These are phyloP conservation scores for Telenomus remus DNA, from an alignment of 1,140 invertebrate genomes.

Conservation along the genomic window DNA sequence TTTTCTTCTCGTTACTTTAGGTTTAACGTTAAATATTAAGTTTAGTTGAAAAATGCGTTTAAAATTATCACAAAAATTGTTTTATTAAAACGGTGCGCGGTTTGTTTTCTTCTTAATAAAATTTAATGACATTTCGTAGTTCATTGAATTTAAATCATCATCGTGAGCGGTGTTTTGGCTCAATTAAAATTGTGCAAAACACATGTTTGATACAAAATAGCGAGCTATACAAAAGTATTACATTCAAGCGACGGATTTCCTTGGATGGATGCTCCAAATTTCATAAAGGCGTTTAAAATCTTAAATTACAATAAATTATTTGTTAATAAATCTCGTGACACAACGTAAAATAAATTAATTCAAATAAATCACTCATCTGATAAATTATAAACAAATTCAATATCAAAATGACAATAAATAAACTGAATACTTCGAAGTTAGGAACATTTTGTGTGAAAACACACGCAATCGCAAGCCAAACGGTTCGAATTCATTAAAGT, in stretches of 20 bases:
- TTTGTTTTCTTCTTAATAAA: no score
- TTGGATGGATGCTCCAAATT: conserved; percentile 21
- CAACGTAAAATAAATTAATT: not conserved
- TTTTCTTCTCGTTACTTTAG: no score
- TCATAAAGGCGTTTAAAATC: conserved; percentile 2
- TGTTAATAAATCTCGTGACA: no score
- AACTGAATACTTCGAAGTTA: conserved; percentile 3
- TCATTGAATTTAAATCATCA: no score
- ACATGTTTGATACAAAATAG: conserved; percentile 8
- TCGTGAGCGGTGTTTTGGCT: no score
- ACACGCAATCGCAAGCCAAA: not conserved
- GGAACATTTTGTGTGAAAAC: conserved; percentile 6
- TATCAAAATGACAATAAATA: not conserved
- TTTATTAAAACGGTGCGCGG: no score
- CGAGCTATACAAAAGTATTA: conserved; percentile 14
- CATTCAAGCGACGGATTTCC: conserved; percentile 17
- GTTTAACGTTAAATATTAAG: no score
- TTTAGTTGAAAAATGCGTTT: no score
- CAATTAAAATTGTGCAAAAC: not conserved
- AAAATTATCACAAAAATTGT: no score
- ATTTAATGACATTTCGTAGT: no score
- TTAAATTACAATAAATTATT: not conserved
- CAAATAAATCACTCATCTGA: not conserved
- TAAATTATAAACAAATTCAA: no score
- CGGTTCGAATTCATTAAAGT: conserved; percentile 13